A percentile compares a stretch with the other conserved stretches of the same genome.
Conservation (phyloP, 2,888 invertebrate species). For the Lepidocyrtinus sp. region DNA sequence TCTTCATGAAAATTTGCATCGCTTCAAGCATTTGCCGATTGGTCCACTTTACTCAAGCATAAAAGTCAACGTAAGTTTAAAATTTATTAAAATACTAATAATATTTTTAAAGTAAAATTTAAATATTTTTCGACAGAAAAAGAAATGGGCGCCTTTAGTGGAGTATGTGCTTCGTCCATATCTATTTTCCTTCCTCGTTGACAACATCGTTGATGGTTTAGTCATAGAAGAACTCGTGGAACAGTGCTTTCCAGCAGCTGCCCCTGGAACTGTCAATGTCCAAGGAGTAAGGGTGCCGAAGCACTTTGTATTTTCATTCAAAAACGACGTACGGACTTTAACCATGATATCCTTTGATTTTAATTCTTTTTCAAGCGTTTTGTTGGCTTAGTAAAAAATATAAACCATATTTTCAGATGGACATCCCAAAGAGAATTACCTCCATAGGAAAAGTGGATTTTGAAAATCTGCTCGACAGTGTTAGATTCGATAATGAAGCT, state of each 20-base stretch:
- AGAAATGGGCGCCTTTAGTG: constrained; percentile 26
- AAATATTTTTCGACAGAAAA: constrained; percentile 13
- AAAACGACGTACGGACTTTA: background rate
- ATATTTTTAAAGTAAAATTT: background rate
- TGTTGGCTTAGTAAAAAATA: no score
- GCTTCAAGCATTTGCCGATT: constrained; percentile 38
- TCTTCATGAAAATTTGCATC: constrained; percentile 24
- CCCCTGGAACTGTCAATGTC: constrained; percentile 6
- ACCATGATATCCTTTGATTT: no score
- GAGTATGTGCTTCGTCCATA: constrained; percentile 38
- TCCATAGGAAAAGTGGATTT: constrained; percentile 17
- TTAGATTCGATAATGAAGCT: constrained; percentile 14
- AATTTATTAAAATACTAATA: background rate
- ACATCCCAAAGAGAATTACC: constrained; percentile 22
- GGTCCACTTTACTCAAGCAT: constrained; percentile 26
- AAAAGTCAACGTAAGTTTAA: constrained; percentile 9
- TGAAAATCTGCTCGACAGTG: constrained; percentile 39
- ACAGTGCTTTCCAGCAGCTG: constrained; percentile 22
- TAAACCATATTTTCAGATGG: no score
- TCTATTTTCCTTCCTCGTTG: constrained; percentile 37
- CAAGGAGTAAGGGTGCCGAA: constrained; percentile 25
- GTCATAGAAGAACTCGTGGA: constrained; percentile 33
- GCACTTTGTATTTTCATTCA: background rate
- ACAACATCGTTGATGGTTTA: constrained; percentile 40
- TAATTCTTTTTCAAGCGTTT: no score